These are phyloP conservation scores for Amazonetta brasiliensis DNA, from an alignment of 2,797 vertebrate genomes.

Conservation along the genomic window DNA sequence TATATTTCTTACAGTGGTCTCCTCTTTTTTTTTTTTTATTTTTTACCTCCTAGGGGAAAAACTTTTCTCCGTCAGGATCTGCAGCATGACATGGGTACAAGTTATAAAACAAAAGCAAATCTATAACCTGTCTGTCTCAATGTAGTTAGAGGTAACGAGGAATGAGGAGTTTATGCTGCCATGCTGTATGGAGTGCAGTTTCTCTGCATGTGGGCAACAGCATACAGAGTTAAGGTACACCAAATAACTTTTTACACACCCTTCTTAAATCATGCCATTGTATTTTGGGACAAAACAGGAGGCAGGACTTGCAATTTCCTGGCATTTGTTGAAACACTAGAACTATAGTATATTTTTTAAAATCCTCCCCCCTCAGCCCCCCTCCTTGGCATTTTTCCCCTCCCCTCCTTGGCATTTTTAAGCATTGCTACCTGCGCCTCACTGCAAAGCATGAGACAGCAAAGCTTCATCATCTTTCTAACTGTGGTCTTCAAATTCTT, in stretches of 20 bases:
- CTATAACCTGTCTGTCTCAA: neutral
- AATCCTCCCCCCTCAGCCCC: neutral
- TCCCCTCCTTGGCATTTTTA: neutral
- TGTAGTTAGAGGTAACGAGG: neutral
- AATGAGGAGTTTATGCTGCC: neutral
- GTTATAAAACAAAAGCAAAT: neutral
- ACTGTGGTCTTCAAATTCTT: neutral
- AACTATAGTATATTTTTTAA: neutral
- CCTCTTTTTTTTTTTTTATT: neutral
- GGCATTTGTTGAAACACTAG: neutral
- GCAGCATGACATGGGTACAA: neutral
- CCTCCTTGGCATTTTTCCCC: neutral
- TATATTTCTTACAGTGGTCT: neutral
- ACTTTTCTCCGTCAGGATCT: neutral
- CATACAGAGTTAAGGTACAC: neutral
- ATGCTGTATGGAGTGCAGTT: neutral
- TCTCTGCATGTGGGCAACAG: neutral
- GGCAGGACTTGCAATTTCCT: constrained; percentile 37
- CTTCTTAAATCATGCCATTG: constrained; percentile 6
- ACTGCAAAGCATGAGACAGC: neutral
- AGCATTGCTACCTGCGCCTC: neutral
- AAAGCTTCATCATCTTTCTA: neutral
- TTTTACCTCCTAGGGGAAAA: neutral
- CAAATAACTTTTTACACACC: neutral
- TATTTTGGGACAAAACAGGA: constrained; percentile 39